phyloP scores from a whole-genome alignment of 2,888 invertebrate species.

The Phortica okadai region DNA sequence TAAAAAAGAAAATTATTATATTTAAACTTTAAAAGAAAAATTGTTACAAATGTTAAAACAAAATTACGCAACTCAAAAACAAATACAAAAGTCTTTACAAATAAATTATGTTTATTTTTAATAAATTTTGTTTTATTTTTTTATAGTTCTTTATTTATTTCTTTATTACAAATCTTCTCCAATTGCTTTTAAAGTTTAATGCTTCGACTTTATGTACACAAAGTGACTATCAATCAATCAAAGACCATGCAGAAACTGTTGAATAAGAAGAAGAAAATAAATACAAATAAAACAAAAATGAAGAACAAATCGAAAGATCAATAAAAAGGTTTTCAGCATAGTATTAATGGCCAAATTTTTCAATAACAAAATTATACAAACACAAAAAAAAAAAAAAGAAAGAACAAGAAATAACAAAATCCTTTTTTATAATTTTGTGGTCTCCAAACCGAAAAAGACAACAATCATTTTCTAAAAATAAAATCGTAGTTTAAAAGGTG shows the following conservation, averaged over 20 bases:
- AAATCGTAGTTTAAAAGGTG: conserved; percentile 3
- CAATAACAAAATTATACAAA: conserved; percentile 49
- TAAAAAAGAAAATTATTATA: not conserved
- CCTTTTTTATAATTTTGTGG: conserved; percentile 65
- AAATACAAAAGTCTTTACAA: conserved; percentile 61
- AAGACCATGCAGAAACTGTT: conserved; percentile 47
- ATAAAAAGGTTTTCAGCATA: conserved; percentile 64
- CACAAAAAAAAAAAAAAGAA: conserved; percentile 31
- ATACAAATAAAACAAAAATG: conserved; percentile 35
- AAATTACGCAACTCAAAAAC: conserved; percentile 52
- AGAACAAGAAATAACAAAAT: conserved; percentile 35
- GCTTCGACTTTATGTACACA: conserved; percentile 9
- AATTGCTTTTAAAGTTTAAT: conserved; percentile 31
- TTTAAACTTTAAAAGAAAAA: conserved; percentile 46
- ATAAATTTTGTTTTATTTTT: conserved; percentile 50
- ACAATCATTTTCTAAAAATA: conserved; percentile 50
- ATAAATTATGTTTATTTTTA: conserved; percentile 44
- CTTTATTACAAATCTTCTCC: conserved; percentile 59
- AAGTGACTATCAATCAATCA: conserved; percentile 10
- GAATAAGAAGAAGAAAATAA: conserved; percentile 34
- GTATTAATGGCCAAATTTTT: conserved; percentile 69
- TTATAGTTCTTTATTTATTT: conserved; percentile 53
- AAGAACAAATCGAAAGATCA: conserved; percentile 47
- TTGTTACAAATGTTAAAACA: conserved; percentile 51
- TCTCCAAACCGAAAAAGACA: conserved; percentile 52